These are phyloP conservation scores for Macquaria australasica DNA, from an alignment of 2,113 vertebrate species.

Conservation along the genomic window DNA sequence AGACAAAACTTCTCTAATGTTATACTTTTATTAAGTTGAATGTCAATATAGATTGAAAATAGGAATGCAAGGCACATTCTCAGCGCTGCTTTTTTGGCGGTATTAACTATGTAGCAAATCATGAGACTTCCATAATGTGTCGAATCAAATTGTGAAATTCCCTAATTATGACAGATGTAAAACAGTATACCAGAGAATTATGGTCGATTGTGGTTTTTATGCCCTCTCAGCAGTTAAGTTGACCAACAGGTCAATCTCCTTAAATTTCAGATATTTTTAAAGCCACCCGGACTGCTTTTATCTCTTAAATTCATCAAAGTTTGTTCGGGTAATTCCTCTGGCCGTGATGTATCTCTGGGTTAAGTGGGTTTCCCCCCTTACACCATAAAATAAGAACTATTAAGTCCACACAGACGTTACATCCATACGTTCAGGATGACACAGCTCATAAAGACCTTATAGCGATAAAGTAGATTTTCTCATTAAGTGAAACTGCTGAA, in stretches of 20 bases:
- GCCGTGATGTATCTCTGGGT: slow-evolving; percentile 76
- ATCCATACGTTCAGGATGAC: slow-evolving; percentile 80
- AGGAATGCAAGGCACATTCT: background rate
- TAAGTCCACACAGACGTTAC: slow-evolving; percentile 76
- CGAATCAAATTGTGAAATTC: slow-evolving; percentile 17
- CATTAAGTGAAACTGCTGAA: slow-evolving; percentile 84
- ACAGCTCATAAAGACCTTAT: slow-evolving; percentile 79
- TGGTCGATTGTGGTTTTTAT: slow-evolving; percentile 46
- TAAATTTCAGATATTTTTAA: slow-evolving; percentile 63
- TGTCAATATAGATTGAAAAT: background rate
- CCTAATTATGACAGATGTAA: slow-evolving; percentile 31
- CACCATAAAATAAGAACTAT: slow-evolving; percentile 81
- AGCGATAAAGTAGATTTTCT: slow-evolving; percentile 82
- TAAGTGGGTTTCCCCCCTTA: slow-evolving; percentile 76
- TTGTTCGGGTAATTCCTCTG: slow-evolving; percentile 69
- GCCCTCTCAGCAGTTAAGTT: slow-evolving; percentile 62
- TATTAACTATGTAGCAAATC: slow-evolving; percentile 33
- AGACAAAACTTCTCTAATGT: background rate
- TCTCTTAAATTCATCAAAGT: slow-evolving; percentile 79
- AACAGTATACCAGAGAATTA: slow-evolving; percentile 16
- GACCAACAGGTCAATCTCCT: slow-evolving; percentile 67
- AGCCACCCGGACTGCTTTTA: slow-evolving; percentile 65
- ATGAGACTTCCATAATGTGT: slow-evolving; percentile 4
- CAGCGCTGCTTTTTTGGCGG: background rate
- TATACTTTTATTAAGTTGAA: background rate